Percentiles rank a stretch among this genome's conserved stretches.
Conservation (phyloP, 2,113 vertebrate species). For the Semicossyphus pulcher region DNA sequence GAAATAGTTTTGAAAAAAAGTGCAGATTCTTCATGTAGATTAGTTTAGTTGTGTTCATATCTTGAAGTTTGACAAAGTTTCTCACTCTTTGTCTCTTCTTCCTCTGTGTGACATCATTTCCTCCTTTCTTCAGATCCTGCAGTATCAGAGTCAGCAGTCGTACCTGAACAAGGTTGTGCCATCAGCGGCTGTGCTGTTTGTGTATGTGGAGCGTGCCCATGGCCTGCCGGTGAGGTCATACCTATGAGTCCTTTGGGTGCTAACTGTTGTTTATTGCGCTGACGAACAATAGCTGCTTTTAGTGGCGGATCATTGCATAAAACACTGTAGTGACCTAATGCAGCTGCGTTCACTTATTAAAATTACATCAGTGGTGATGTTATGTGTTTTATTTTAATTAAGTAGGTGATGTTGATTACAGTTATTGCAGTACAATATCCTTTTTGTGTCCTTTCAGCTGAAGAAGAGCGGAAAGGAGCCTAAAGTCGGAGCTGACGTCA, state of each 20-base stretch:
- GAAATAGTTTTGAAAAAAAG: too few species aligned
- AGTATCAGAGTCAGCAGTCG: slow-evolving; percentile 84
- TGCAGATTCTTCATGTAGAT: not conserved
- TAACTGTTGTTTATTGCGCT: slow-evolving; percentile 20
- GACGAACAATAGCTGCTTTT: not conserved
- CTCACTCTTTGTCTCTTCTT: not conserved
- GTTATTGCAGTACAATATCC: not conserved
- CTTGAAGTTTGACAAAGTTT: not conserved
- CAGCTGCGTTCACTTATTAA: not conserved
- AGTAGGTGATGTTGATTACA: not conserved
- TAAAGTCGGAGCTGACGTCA: slow-evolving; percentile 83
- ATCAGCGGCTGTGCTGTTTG: slow-evolving; percentile 85
- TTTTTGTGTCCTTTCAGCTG: slow-evolving; percentile 77
- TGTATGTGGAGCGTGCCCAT: slow-evolving; percentile 89
- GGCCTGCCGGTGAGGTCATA: slow-evolving; percentile 85
- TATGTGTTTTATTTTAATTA: slow-evolving; percentile 14
- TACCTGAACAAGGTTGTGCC: slow-evolving; percentile 87
- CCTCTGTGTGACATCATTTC: not conserved
- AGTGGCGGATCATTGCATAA: not conserved
- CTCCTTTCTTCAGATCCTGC: slow-evolving; percentile 81
- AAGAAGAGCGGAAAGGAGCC: slow-evolving; percentile 90
- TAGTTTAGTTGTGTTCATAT: too few species aligned
- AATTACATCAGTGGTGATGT: not conserved
- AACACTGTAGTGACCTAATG: not conserved
- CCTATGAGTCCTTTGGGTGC: not conserved